Evolutionary conservation across 2,113 vertebrate species (phyloP), one percentile per base, ranked within the genome.

Genomic region (Dicrurus megarhynchus): DNA sequence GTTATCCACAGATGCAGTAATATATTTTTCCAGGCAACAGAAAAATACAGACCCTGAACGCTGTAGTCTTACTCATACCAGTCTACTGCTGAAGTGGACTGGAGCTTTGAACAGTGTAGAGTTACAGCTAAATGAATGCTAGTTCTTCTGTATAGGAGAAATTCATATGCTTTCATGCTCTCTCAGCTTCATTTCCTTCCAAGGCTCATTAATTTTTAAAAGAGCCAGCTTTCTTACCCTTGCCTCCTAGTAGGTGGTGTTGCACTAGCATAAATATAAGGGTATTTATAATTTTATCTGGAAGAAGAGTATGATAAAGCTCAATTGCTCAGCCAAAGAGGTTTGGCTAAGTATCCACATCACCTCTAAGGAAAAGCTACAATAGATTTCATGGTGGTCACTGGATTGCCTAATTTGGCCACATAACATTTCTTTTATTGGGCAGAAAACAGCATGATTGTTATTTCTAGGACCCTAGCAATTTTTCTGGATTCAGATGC

Each of bases 161-260:
- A 96, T 86, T 96, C 92, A 94, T 96, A 71, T 89, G 92, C 93
- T 96, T 97, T 97, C 96, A 68, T 93, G 94, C 68, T 93, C 92
- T 95, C 95, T 97, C 92, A 95, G 96, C 96, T 96, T 96, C 96
- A 97, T 96, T 96, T 96, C 95, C 90, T 93, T 96, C 92, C 96
- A 96, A 95, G 96, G 93, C 86, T 96, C 96, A 97, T 97, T 97
- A 96, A 96, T 95, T 97, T 96, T 96, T 93, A 82, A 96, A 97
- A 96, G 90, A 96, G 93, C 86, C 82, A 89, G 88, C 95, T 96
- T 96, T 97, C 85, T 97, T 96, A 92, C 83, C 28, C 89, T 86
- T 93, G 68, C 96, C 86, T 96, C 96, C 80, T 96, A n/a, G 93
- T 97, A 92, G 96, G 93, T 97, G 95, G 95, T 96, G 95, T 95